Evolutionary conservation across 2,113 vertebrate species (phyloP).

Genomic region (Caracal caracal): DNA sequence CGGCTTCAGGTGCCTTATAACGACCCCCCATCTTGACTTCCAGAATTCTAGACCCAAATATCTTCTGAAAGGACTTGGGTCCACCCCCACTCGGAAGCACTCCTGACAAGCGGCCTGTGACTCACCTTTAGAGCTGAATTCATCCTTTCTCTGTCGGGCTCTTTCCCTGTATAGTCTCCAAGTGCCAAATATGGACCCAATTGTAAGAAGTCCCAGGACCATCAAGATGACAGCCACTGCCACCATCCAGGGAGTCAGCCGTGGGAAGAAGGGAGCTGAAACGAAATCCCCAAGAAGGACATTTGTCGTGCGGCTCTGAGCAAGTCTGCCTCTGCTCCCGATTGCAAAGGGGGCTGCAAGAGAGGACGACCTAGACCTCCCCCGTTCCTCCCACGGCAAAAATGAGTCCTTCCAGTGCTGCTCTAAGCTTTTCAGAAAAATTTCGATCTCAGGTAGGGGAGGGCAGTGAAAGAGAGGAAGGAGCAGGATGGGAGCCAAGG

Average conservation of each 20-base stretch:
- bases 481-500: not conserved
- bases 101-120: not conserved
- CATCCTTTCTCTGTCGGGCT: constrained; percentile 16
- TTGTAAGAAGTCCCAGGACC: constrained; percentile 68
- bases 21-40: not conserved
- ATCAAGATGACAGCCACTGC: constrained; percentile 3
- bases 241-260: constrained; percentile 63
- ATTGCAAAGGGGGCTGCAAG: not conserved
- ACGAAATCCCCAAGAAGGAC: not conserved
- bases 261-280: constrained; percentile 54
- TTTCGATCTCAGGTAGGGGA: not conserved
- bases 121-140: constrained; percentile 62
- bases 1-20: not conserved
- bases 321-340: not conserved
- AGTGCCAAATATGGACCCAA: constrained; percentile 59
- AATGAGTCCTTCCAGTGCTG: not conserved
- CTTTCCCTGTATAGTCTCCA: constrained; percentile 74
- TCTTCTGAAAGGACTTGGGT: not conserved
- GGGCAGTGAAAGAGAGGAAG: not conserved
- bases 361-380: not conserved
- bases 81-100: not conserved
- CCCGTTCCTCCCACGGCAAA: not conserved
- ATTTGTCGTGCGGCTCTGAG: not conserved
- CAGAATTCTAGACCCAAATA: not conserved
- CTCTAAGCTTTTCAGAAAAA: not conserved